Percentiles rank a stretch among this genome's conserved stretches.
These are phyloP conservation scores for Gymnopithys bicolor DNA, from an alignment of 2,797 vertebrate species.

Conservation along the genomic window DNA sequence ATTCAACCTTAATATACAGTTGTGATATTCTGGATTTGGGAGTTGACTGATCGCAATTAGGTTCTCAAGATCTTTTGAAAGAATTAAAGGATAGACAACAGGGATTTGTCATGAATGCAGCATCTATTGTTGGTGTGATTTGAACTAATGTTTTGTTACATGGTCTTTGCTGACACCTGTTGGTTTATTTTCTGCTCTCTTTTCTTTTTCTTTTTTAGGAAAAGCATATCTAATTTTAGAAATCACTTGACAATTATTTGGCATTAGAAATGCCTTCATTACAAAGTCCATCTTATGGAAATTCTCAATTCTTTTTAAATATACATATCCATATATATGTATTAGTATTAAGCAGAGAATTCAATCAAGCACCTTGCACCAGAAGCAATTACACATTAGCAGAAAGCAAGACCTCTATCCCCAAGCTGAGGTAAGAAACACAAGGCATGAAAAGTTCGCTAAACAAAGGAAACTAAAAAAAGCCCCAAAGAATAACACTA, in stretches of 20 bases:
- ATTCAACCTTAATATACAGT: background rate
- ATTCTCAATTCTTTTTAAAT: background rate
- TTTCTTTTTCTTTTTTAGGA: background rate
- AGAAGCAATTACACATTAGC: background rate
- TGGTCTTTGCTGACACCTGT: constrained; percentile 66
- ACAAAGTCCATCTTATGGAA: background rate
- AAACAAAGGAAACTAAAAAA: background rate
- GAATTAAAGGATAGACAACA: constrained; percentile 10
- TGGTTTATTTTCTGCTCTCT: constrained; percentile 36
- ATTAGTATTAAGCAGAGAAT: background rate
- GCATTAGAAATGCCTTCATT: background rate
- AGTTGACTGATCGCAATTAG: constrained; percentile 18
- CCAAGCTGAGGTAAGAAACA: background rate
- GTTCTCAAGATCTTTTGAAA: constrained; percentile 25
- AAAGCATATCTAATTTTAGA: background rate
- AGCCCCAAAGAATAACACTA: background rate
- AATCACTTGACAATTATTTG: background rate
- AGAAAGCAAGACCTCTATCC: background rate
- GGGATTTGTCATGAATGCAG: constrained; percentile 5
- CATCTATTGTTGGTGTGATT: background rate
- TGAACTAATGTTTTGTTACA: constrained; percentile 26
- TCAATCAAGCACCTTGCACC: background rate
- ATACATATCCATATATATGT: background rate
- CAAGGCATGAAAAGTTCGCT: background rate
- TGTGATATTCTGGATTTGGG: background rate